phyloP scores from a whole-genome alignment of 2,888 invertebrate species.

The Agrochola macilenta region DNA sequence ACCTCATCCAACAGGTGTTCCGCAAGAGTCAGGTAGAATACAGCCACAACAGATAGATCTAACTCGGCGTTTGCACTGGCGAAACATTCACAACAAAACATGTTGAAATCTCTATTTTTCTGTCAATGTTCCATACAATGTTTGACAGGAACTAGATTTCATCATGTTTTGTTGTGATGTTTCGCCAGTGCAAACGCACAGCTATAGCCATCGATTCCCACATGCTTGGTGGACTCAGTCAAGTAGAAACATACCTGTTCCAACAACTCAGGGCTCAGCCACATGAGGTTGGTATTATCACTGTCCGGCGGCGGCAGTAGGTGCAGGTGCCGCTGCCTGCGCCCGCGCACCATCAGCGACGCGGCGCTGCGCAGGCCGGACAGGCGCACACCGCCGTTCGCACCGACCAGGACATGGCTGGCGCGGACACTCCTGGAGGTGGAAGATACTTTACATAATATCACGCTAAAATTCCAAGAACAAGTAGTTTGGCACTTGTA shows the following conservation, averaged over 20 bases:
- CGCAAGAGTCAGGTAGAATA: not conserved
- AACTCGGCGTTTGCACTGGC: too few species aligned
- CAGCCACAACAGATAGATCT: not conserved
- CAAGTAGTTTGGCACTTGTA: not conserved
- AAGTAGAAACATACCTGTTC: conserved; percentile 92
- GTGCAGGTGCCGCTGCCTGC: conserved; percentile 92
- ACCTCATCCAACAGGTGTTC: not conserved
- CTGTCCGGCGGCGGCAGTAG: conserved; percentile 93
- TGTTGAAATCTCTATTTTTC: too few species aligned
- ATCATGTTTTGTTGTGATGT: too few species aligned
- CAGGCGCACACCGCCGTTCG: conserved; percentile 93
- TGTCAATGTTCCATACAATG: too few species aligned
- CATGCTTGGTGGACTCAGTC: not conserved
- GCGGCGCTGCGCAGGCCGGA: conserved; percentile 95
- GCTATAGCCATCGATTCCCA: not conserved
- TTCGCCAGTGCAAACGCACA: too few species aligned
- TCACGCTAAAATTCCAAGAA: not conserved
- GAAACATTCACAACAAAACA: too few species aligned
- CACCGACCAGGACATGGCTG: conserved; percentile 95
- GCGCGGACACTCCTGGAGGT: conserved; percentile 94
- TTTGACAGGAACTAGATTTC: too few species aligned
- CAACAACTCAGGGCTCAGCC: conserved; percentile 97
- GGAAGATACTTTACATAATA: not conserved
- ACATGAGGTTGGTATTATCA: conserved; percentile 93
- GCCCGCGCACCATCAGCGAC: conserved; percentile 93